Percentiles rank a stretch among this genome's conserved stretches.
Conservation (phyloP, 2,113 vertebrate species). For the Jacana jacana region DNA sequence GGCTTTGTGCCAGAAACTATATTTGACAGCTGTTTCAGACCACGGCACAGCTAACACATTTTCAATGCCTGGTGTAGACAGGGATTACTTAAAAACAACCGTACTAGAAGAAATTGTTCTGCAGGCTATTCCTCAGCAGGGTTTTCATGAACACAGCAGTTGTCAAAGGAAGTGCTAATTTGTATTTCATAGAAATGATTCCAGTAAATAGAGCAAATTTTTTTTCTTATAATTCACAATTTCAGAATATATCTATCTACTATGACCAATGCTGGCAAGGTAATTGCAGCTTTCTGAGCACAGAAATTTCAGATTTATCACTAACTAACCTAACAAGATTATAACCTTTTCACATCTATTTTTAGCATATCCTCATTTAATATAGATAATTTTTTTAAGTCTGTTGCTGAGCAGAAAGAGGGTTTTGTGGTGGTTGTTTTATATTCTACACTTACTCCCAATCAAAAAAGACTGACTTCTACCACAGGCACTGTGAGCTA, state of each 20-base stretch:
- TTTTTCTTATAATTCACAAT: background rate
- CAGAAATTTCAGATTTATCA: background rate
- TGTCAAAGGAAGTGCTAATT: slow-evolving; percentile 16
- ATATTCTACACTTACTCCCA: background rate
- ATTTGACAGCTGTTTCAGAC: slow-evolving; percentile 47
- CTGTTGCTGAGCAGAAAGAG: background rate
- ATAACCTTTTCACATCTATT: background rate
- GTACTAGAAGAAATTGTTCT: slow-evolving; percentile 25
- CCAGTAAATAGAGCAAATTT: background rate
- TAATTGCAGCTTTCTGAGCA: background rate
- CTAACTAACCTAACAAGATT: background rate
- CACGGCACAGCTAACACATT: background rate
- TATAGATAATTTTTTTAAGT: background rate
- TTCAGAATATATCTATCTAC: background rate
- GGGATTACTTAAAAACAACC: slow-evolving; percentile 42
- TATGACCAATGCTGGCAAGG: background rate
- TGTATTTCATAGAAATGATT: slow-evolving; percentile 9
- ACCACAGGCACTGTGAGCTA: background rate
- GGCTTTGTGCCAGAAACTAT: slow-evolving; percentile 16
- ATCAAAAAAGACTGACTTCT: background rate
- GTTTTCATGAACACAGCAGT: background rate
- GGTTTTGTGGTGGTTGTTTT: background rate
- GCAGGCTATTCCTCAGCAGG: slow-evolving; percentile 39
- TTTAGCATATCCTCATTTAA: background rate
- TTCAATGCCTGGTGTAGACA: background rate